phyloP scores from a whole-genome alignment of 2,797 vertebrate genomes.

The Premnoplex brunnescens region DNA sequence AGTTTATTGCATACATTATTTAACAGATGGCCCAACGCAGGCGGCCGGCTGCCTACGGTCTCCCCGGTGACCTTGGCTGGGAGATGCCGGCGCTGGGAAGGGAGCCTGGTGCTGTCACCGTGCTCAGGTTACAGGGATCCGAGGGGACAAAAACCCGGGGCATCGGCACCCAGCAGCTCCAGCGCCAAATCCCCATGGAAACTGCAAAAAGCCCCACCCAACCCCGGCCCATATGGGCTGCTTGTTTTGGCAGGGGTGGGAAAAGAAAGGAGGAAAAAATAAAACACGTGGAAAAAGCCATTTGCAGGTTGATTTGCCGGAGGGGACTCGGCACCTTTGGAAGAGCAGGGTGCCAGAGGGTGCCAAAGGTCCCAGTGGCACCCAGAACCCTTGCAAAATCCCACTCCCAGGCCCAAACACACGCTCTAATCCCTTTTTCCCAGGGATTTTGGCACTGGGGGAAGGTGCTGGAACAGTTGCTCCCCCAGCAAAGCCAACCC shows the following conservation, averaged over 20 bases:
- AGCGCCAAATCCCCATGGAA: slow-evolving; percentile 52
- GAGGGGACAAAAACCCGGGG: background rate
- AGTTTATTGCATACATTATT: slow-evolving; percentile 51
- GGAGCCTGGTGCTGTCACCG: background rate
- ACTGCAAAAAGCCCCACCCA: background rate
- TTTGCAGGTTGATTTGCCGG: background rate
- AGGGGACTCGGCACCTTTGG: background rate
- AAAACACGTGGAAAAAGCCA: background rate
- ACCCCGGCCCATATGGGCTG: background rate
- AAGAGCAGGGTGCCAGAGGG: background rate
- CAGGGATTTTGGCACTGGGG: fast-evolving
- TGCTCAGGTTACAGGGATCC: background rate
- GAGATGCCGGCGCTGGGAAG: background rate
- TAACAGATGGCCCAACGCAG: slow-evolving; percentile 48
- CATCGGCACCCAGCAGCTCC: background rate
- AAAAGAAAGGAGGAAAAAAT: background rate
- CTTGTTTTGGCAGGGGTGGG: background rate
- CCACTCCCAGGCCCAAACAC: background rate
- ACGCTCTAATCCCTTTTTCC: fast-evolving
- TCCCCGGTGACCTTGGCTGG: slow-evolving; percentile 51
- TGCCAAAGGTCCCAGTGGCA: background rate
- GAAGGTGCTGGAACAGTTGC: background rate
- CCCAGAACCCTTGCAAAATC: background rate
- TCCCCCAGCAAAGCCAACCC: background rate
- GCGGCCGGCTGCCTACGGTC: background rate